Evolutionary conservation across 1,140 invertebrate genomes (phyloP).

Genomic region (Drosophila suzukii): DNA sequence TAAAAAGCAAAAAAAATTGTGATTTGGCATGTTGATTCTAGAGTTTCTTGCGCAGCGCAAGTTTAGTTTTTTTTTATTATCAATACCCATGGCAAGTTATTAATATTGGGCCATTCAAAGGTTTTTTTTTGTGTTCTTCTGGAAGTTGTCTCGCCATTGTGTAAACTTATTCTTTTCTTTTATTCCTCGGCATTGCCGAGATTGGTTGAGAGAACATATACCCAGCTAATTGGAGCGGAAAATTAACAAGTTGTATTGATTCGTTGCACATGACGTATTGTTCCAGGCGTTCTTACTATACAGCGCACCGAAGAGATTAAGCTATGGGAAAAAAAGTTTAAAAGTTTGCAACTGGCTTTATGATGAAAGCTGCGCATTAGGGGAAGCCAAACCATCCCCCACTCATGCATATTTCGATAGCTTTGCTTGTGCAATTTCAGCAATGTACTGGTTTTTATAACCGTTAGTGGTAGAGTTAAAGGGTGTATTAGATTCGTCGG

Average conservation of each 20-base stretch:
- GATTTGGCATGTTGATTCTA: too few species aligned
- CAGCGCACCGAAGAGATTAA: slow-evolving; percentile 7
- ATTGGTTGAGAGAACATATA: slow-evolving; percentile 51
- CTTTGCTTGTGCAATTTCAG: slow-evolving; percentile 17
- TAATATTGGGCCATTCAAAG: too few species aligned
- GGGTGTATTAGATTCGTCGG: too few species aligned
- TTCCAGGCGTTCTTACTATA: slow-evolving; percentile 25
- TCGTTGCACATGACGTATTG: slow-evolving; percentile 67
- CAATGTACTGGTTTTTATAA: slow-evolving; percentile 29
- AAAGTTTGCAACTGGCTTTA: slow-evolving; percentile 20
- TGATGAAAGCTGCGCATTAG: slow-evolving; percentile 16
- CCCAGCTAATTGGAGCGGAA: slow-evolving; percentile 77
- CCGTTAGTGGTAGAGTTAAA: too few species aligned
- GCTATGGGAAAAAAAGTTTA: slow-evolving; percentile 1
- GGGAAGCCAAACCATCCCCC: slow-evolving; percentile 15
- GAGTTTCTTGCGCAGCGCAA: too few species aligned
- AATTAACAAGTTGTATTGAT: slow-evolving; percentile 79
- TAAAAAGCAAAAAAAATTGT: too few species aligned
- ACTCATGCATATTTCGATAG: slow-evolving; percentile 56
- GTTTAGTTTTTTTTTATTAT: too few species aligned
- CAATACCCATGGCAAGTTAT: too few species aligned
- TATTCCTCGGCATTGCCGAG: slow-evolving; percentile 32
- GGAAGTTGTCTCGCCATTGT: slow-evolving; percentile 41
- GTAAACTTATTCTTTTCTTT: slow-evolving; percentile 43
- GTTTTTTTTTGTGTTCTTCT: slow-evolving; percentile 6